Percentiles rank a stretch among this genome's conserved stretches.
Evolutionary conservation across 2,113 vertebrate genomes (phyloP).

Genomic region (Poeciliopsis prolifica): DNA sequence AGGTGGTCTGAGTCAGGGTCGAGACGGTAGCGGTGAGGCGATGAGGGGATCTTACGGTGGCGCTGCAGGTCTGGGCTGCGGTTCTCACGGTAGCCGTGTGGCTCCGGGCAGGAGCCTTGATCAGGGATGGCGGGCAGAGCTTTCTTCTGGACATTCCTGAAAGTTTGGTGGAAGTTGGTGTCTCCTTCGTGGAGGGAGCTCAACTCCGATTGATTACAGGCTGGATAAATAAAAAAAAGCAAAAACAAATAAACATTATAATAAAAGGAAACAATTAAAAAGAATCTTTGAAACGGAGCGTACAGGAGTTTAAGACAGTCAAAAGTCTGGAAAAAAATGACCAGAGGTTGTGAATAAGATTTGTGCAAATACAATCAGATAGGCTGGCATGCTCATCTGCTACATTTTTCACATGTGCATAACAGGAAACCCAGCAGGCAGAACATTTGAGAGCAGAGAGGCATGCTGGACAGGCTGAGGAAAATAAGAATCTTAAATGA

Average conservation of each 20-base stretch:
- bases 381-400: constrained; percentile 29
- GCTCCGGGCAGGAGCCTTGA: constrained; percentile 79
- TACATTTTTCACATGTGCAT: constrained; percentile 10
- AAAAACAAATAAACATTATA: constrained; percentile 3
- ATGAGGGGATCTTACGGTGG: constrained; percentile 35
- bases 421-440: constrained; percentile 22
- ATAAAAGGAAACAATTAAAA: background rate
- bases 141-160: constrained; percentile 86
- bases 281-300: background rate
- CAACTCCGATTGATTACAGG: constrained; percentile 91
- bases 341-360: background rate
- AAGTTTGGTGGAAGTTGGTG: constrained; percentile 84
- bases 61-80: constrained; percentile 53
- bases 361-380: constrained; percentile 13
- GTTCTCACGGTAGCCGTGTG: constrained; percentile 76
- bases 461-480: constrained; percentile 26
- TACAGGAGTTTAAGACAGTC: background rate
- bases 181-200: constrained; percentile 93
- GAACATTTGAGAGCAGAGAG: constrained; percentile 22
- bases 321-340: background rate
- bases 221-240: constrained; percentile 65
- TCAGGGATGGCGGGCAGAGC: constrained; percentile 87
- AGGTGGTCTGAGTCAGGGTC: constrained; percentile 29
- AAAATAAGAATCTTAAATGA: constrained; percentile 2
- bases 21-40: constrained; percentile 41